Conservation (phyloP, 2,113 vertebrate species). For the Enhydra lutris region DNA sequence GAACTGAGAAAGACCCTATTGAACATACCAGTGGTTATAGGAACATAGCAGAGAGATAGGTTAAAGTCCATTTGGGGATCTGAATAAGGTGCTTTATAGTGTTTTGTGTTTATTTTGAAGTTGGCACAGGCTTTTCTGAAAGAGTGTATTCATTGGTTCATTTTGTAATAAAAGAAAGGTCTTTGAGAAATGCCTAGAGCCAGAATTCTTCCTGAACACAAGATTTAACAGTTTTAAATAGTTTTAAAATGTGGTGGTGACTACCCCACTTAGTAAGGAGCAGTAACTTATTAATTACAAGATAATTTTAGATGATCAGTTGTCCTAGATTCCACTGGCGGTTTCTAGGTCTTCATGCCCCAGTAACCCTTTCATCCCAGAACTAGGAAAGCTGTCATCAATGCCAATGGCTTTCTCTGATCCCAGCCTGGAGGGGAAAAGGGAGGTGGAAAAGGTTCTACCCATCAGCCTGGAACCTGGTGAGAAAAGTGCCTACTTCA, state of each 20-base stretch:
- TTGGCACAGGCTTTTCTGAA: background rate
- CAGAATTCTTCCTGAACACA: background rate
- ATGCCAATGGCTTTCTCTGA: background rate
- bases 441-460: fast-evolving
- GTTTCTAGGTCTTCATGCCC: constrained; percentile 48
- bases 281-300: background rate
- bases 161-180: background rate
- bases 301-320: constrained; percentile 46
- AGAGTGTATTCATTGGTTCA: background rate
- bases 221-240: background rate
- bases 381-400: background rate
- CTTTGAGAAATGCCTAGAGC: background rate
- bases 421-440: background rate
- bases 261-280: background rate
- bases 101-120: background rate
- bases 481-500: background rate
- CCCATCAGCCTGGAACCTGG: too few species aligned
- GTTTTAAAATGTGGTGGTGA: background rate
- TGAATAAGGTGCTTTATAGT: fast-evolving
- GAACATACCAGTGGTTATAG: fast-evolving
- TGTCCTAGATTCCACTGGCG: constrained; percentile 59
- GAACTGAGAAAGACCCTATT: background rate
- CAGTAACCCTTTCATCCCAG: background rate
- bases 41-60: background rate
- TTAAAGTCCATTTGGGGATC: background rate